Evolutionary conservation across 2,888 invertebrate genomes (phyloP), one percentile per base, ranked within the genome.

Genomic region (Apoderus coryli): DNA sequence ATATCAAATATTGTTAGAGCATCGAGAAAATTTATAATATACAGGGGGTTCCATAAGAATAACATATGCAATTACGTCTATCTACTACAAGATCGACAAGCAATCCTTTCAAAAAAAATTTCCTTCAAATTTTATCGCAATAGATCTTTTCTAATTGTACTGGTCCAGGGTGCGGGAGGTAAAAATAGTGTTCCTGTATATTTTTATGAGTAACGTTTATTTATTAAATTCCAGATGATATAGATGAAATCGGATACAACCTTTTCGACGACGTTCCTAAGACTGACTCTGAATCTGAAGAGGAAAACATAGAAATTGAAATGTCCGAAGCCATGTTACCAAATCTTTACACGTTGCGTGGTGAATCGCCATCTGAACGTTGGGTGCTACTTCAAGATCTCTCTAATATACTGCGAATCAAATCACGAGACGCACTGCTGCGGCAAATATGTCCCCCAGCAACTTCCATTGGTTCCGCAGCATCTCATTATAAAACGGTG

Each of bases 351-450:
- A 71, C 74, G 40, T 60, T 85, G 39, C 62, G 67, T 38, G 68
- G 69, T 27, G 69, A 71, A 46, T 52, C 65, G 1, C 69, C 71
- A 10, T 63, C 67, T 36, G 81, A 81, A 29, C 71, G 78, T 37
- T 86, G 84, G 81, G 73, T 84, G 32, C 63, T 86, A 35, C 63
- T 85, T 31, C 81, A 76, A 52, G 85, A 85, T 53, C 65, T 85
- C 43, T 76, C 80, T 46, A 72, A 72, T 46, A 60, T 80, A 42
- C 61, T 81, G 46, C 76, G 77, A 63, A 72, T 82, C 35, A 84
- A 84, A 59, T 82, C 82, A 22, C 73, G 77, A 45, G 84, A 85
- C 46, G 77, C 79, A 29, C 60, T 85, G 25, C 56, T 82, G 36
- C 75, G 78, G 48, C 80, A 81, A 59, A 68, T 78, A 33, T 71